Evolutionary conservation across 2,113 vertebrate species (phyloP).

Genomic region (Proterorhinus semilunaris): DNA sequence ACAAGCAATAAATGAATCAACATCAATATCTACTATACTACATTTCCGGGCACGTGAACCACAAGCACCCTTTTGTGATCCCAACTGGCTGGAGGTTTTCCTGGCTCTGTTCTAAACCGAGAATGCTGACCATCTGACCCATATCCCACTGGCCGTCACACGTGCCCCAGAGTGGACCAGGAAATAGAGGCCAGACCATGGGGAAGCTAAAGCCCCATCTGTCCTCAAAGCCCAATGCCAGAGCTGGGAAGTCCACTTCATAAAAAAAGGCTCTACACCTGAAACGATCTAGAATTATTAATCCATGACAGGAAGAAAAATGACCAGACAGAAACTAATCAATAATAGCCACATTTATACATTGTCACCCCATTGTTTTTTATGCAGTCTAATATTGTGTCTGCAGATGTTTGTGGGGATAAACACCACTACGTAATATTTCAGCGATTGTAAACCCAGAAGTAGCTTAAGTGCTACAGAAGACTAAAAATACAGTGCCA

Average conservation of each 20-base stretch:
- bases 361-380: no score
- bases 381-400: no score
- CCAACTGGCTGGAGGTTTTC: constrained; percentile 55
- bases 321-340: no score
- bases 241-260: constrained; percentile 53
- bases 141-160: constrained; percentile 70
- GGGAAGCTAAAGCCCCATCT: constrained; percentile 75
- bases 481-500: no score
- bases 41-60: constrained; percentile 23
- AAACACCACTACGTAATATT: no score
- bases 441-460: no score
- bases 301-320: no score
- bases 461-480: no score
- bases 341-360: neutral
- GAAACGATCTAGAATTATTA: neutral
- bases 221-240: constrained; percentile 56
- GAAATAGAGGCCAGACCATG: constrained; percentile 70
- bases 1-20: neutral
- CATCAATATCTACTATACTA: neutral
- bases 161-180: constrained; percentile 68
- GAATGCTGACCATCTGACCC: constrained; percentile 75
- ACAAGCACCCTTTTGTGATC: constrained; percentile 50
- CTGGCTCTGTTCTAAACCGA: constrained; percentile 55
- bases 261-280: constrained; percentile 62
- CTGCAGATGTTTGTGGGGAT: no score